These are phyloP conservation scores for Heterodera schachtii DNA, from an alignment of 1,140 invertebrate genomes.

Conservation along the genomic window DNA sequence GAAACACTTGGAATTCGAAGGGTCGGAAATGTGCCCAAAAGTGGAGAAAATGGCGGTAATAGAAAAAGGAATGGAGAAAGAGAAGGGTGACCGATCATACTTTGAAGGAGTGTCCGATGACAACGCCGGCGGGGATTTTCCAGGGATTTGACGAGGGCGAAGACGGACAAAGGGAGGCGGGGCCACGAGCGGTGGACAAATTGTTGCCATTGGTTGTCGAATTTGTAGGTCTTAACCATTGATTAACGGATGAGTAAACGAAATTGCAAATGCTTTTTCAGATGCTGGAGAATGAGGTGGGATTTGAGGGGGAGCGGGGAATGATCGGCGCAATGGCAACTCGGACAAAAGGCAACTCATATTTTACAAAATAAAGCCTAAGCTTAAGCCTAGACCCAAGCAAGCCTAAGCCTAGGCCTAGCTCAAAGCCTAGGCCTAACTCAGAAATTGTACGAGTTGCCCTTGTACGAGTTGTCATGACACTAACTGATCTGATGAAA, in stretches of 20 bases:
- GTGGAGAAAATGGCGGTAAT: constrained; percentile 28
- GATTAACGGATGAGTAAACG: too few species aligned
- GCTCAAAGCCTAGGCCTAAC: too few species aligned
- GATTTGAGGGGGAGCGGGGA: not conserved
- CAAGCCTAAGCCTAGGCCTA: too few species aligned
- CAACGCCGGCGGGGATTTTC: not conserved
- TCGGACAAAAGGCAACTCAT: too few species aligned
- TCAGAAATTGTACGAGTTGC: too few species aligned
- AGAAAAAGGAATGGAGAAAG: too few species aligned
- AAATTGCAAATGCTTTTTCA: constrained; percentile 26
- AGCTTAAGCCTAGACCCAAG: too few species aligned
- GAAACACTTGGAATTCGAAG: constrained; percentile 39
- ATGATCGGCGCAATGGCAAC: too few species aligned
- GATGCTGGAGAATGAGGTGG: constrained; percentile 58
- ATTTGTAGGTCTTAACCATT: constrained; percentile 43
- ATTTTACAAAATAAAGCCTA: too few species aligned
- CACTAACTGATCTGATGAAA: too few species aligned
- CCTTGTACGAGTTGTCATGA: too few species aligned
- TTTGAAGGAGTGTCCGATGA: constrained; percentile 12
- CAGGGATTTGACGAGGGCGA: constrained; percentile 17
- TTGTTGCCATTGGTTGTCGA: constrained; percentile 54
- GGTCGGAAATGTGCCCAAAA: constrained; percentile 44
- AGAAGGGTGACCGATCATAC: too few species aligned
- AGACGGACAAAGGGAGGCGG: not conserved
- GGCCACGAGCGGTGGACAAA: constrained; percentile 44